Evolutionary conservation across 2,113 vertebrate genomes (phyloP).

Genomic region (Cynoglossus semilaevis): DNA sequence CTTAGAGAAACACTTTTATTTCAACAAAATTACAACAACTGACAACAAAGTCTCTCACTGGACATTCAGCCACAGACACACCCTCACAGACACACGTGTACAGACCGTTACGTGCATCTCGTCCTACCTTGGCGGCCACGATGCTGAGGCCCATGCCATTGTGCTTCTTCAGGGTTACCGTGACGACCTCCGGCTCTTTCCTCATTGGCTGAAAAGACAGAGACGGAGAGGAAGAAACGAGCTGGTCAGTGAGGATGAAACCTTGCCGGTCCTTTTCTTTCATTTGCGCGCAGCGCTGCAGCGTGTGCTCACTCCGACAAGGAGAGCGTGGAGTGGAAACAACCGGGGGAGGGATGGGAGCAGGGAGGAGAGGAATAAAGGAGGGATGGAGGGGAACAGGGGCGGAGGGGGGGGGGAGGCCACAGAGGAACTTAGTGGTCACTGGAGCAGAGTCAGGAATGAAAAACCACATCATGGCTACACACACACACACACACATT

Average conservation of each 20-base stretch:
- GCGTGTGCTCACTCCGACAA: conserved; percentile 14
- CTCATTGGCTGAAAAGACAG: conserved; percentile 84
- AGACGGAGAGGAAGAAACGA: conserved; percentile 40
- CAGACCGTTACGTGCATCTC: no score
- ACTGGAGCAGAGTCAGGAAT: conserved; percentile 75
- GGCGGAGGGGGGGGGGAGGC: conserved; percentile 57
- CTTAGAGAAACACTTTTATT: no score
- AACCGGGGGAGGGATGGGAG: conserved; percentile 14
- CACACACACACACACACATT: conserved; percentile 15
- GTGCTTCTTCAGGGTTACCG: conserved; percentile 96
- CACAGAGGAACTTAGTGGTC: conserved; percentile 73
- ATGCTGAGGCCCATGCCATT: conserved; percentile 99
- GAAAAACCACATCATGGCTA: conserved; percentile 73
- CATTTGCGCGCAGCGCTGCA: neutral
- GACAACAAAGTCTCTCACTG: no score
- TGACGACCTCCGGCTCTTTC: conserved; percentile 96
- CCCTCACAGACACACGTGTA: conserved; percentile 5
- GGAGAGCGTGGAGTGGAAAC: conserved; percentile 16
- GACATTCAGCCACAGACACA: neutral
- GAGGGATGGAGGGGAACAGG: conserved; percentile 44
- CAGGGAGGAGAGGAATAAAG: conserved; percentile 39
- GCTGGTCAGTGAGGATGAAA: conserved; percentile 31
- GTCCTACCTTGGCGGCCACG: conserved; percentile 95
- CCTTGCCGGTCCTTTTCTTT: neutral
- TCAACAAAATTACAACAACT: no score